A percentile compares a stretch with the other conserved stretches of the same genome.
phyloP scores from a whole-genome alignment of 2,888 invertebrate genomes.

The Allolobophora icterica region DNA sequence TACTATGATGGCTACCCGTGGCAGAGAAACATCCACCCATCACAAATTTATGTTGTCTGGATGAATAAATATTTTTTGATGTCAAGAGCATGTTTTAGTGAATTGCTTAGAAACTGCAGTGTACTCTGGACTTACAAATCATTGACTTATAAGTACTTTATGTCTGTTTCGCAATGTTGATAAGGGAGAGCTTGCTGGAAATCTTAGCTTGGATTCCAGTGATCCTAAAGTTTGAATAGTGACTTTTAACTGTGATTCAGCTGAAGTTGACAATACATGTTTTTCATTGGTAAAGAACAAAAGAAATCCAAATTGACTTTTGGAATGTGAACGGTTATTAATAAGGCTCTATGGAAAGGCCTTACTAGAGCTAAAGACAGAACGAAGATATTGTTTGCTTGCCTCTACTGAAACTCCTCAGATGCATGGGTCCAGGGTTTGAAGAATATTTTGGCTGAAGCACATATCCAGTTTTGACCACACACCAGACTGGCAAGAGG shows the following conservation, averaged over 20 bases:
- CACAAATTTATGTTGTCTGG: too few relatives aligned
- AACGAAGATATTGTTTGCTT: background rate
- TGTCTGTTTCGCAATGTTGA: background rate
- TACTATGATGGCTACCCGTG: background rate
- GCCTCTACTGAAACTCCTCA: background rate
- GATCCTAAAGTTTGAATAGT: too few relatives aligned
- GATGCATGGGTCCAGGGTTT: too few relatives aligned
- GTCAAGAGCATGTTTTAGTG: too few relatives aligned
- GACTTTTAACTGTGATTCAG: background rate
- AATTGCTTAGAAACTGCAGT: background rate
- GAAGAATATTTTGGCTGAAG: too few relatives aligned
- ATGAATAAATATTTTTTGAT: too few relatives aligned
- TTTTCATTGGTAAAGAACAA: background rate
- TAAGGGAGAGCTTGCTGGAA: background rate
- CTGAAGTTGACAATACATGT: background rate
- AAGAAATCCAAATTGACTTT: background rate
- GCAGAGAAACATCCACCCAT: background rate
- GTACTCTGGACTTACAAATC: background rate
- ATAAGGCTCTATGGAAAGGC: background rate
- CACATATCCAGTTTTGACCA: too few relatives aligned
- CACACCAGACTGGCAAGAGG: too few relatives aligned
- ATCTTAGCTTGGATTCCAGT: background rate
- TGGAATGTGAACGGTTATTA: background rate
- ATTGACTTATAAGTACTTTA: background rate
- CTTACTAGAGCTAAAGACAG: background rate